phyloP scores from a whole-genome alignment of 2,797 vertebrate genomes.

The Eupleurogrammus muticus region DNA sequence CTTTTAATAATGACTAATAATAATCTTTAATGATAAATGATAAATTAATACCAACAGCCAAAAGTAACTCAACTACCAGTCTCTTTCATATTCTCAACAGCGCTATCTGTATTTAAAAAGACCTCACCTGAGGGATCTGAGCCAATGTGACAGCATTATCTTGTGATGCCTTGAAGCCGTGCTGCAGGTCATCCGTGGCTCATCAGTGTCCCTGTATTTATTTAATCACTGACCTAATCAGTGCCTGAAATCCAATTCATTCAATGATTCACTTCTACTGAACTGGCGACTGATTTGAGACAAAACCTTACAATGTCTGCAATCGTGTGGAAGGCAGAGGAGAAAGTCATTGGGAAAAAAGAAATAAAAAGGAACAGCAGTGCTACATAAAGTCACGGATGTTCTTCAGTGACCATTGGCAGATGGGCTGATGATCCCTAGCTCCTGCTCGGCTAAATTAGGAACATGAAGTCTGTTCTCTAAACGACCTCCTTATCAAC shows the following conservation, averaged over 20 bases:
- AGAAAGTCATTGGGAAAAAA: constrained; percentile 15
- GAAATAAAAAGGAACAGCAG: constrained; percentile 19
- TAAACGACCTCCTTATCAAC: constrained; percentile 74
- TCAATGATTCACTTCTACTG: constrained; percentile 25
- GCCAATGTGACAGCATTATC: constrained; percentile 11
- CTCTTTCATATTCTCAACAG: too few relatives aligned
- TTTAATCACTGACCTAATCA: constrained; percentile 35
- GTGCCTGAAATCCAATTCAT: constrained; percentile 33
- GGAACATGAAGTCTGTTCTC: constrained; percentile 71
- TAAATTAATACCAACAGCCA: too few relatives aligned
- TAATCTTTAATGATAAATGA: too few relatives aligned
- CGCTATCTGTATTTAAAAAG: too few relatives aligned
- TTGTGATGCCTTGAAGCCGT: constrained; percentile 10
- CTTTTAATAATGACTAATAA: too few relatives aligned
- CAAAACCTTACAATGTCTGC: constrained; percentile 3
- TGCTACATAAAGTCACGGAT: constrained; percentile 42
- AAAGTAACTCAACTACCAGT: too few relatives aligned
- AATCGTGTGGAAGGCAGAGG: constrained; percentile 2
- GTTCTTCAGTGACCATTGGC: constrained; percentile 59
- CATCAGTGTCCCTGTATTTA: constrained; percentile 24
- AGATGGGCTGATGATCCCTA: constrained; percentile 68
- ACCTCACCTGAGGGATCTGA: constrained; percentile 4
- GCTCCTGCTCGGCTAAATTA: constrained; percentile 67
- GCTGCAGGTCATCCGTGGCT: constrained; percentile 39
- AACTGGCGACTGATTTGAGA: constrained; percentile 8